These are phyloP conservation scores for Tinamus major DNA, from an alignment of 2,797 vertebrate species.

Conservation along the genomic window DNA sequence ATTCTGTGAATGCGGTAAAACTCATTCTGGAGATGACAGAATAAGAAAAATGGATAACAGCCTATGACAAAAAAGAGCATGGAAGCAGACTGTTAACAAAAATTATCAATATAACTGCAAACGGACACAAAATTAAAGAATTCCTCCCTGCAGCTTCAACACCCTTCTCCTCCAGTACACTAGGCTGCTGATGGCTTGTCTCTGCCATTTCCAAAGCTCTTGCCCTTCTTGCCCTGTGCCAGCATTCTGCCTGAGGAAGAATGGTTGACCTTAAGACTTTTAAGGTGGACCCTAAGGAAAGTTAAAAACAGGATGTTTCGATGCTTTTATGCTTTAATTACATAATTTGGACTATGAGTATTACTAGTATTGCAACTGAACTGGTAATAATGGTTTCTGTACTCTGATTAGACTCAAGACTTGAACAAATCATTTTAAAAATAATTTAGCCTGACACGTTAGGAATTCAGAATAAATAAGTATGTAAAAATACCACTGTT, in stretches of 20 bases:
- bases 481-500: background rate
- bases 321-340: background rate
- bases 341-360: background rate
- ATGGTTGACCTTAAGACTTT: background rate
- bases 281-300: background rate
- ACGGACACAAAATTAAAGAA: background rate
- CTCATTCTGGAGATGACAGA: background rate
- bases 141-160: background rate
- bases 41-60: background rate
- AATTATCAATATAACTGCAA: rapidly evolving
- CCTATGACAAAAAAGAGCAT: background rate
- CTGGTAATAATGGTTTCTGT: background rate
- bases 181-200: background rate
- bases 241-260: background rate
- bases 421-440: background rate
- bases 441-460: background rate
- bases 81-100: background rate
- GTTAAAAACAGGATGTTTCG: background rate
- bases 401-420: background rate
- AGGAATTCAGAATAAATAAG: background rate
- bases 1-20: background rate
- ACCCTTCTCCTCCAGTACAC: background rate
- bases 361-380: background rate
- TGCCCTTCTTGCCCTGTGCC: background rate
- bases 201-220: background rate